Conservation (phyloP, 2,113 vertebrate genomes). For the Sinocyclocheilus maitianheensis region DNA sequence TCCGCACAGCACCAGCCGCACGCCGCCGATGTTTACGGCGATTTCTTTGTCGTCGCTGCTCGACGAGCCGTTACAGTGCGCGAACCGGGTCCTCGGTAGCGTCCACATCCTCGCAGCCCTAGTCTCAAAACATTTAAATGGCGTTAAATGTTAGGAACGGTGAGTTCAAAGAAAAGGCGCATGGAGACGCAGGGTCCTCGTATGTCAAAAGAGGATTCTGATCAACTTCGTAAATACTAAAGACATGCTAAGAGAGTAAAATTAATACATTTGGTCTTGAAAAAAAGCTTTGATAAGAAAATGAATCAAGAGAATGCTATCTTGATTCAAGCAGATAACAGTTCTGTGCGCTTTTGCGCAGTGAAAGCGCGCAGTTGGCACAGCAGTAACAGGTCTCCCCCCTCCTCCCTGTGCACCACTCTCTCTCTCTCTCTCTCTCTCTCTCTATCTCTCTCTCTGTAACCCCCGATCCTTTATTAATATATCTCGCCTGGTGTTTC, state of each 20-base stretch:
- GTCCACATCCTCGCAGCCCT: slow-evolving; percentile 43
- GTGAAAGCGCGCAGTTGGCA: slow-evolving; percentile 40
- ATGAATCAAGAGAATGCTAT: not conserved
- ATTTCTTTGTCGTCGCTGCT: slow-evolving; percentile 74
- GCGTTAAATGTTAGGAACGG: not conserved
- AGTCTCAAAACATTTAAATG: slow-evolving; percentile 16
- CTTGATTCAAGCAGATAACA: not conserved
- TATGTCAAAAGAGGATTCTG: not conserved
- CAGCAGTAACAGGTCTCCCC: slow-evolving; percentile 17
- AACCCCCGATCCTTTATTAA: not conserved
- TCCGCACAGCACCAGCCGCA: slow-evolving; percentile 84
- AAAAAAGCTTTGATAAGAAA: not conserved
- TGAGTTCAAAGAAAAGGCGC: not conserved
- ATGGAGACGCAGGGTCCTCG: not conserved
- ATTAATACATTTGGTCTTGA: not conserved
- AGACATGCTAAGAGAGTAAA: slow-evolving; percentile 2
- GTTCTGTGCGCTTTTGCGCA: slow-evolving; percentile 22
- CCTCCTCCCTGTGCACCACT: not conserved
- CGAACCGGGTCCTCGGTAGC: slow-evolving; percentile 44
- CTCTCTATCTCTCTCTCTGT: not conserved
- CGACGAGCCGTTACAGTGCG: slow-evolving; percentile 44
- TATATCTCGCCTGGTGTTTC: not conserved
- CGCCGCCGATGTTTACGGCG: slow-evolving; percentile 92
- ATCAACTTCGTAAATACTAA: not conserved
- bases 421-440: not conserved